Conservation (phyloP, 2,113 vertebrate species). For the Cololabis saira region DNA sequence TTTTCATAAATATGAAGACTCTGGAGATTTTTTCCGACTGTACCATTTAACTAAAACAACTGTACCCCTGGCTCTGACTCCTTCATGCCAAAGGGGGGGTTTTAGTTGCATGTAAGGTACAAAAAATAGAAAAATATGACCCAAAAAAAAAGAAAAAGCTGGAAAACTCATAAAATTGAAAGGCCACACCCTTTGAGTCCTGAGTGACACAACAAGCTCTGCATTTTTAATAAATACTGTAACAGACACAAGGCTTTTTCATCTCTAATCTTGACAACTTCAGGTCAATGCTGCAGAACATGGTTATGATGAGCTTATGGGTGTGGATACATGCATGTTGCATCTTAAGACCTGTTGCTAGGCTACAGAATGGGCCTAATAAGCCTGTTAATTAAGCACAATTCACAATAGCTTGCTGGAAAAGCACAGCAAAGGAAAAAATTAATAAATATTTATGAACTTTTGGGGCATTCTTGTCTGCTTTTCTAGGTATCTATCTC, state of each 20-base stretch:
- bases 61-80: no score
- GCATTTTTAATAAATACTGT: slow-evolving; percentile 13
- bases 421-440: slow-evolving; percentile 5
- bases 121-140: no score
- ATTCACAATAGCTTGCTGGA: slow-evolving; percentile 20
- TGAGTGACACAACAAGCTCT: slow-evolving; percentile 2
- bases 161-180: neutral
- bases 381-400: slow-evolving; percentile 52
- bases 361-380: slow-evolving; percentile 48
- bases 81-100: no score
- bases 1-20: no score
- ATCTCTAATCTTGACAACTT: slow-evolving; percentile 10
- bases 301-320: neutral
- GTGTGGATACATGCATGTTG: slow-evolving; percentile 9
- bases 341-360: slow-evolving; percentile 53
- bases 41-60: no score
- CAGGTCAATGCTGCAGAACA: slow-evolving; percentile 11
- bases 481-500: no score
- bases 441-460: no score
- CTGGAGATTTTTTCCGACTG: no score
- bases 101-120: no score
- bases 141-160: no score
- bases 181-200: slow-evolving; percentile 24
- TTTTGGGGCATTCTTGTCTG: no score
- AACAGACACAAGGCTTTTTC: slow-evolving; percentile 24